Evolutionary conservation across 2,888 invertebrate species (phyloP).

Genomic region (Euplexia lucipara): DNA sequence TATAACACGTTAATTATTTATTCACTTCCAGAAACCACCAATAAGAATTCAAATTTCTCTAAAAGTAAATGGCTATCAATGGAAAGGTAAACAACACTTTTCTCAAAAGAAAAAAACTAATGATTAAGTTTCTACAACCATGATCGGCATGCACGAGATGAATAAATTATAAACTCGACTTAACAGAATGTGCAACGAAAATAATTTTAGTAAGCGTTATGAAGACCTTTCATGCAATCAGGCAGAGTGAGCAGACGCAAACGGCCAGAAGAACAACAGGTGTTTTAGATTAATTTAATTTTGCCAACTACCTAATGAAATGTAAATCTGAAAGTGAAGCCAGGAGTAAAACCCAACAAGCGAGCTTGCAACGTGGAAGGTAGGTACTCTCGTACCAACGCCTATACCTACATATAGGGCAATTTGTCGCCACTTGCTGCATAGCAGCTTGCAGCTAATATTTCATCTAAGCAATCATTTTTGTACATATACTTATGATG

Average conservation of each 20-base stretch:
- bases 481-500: not conserved
- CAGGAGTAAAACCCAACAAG: not conserved
- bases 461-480: not conserved
- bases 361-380: not conserved
- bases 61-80: conserved; percentile 1
- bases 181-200: not conserved
- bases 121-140: not conserved
- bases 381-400: not conserved
- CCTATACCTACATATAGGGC: not conserved
- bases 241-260: not conserved
- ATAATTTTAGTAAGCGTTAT: not conserved
- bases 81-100: not conserved
- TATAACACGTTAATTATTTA: too few relatives aligned
- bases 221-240: not conserved
- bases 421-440: not conserved
- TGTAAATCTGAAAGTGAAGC: conserved; percentile 1
- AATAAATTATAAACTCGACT: not conserved
- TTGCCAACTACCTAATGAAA: not conserved
- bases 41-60: not conserved
- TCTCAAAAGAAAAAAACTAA: not conserved
- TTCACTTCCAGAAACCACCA: not conserved
- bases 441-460: not conserved
- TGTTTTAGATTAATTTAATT: not conserved
- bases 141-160: not conserved
- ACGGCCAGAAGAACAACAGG: not conserved